phyloP scores from a whole-genome alignment of 2,113 vertebrate species.

The Sebastes fasciatus region DNA sequence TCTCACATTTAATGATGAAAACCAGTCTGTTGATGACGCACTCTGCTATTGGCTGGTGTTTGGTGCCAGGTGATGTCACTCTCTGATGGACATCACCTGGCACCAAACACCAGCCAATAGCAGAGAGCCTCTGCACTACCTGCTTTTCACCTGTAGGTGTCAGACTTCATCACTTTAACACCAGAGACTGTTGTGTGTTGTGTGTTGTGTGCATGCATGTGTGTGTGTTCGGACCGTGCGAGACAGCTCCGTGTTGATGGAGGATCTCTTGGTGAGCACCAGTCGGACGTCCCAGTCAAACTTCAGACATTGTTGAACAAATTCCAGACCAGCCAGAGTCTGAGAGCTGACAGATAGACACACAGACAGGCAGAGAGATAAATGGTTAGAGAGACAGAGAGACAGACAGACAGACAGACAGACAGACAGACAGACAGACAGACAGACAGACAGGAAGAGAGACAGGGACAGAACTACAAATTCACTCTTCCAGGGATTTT shows the following conservation, averaged over 20 bases:
- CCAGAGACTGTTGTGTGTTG: background rate
- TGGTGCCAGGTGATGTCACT: background rate
- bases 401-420: background rate
- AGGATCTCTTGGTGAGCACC: conserved; percentile 85
- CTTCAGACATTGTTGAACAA: conserved; percentile 94
- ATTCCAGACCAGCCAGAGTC: conserved; percentile 91
- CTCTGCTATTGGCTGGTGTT: too few relatives aligned
- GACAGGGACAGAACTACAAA: background rate
- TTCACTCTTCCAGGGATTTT: too few relatives aligned
- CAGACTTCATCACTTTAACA: too few relatives aligned
- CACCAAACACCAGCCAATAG: background rate
- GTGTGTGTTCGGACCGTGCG: conserved; percentile 84
- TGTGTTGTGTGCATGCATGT: conserved; percentile 16
- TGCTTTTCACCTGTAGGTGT: too few relatives aligned
- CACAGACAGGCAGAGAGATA: background rate
- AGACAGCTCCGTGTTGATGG: conserved; percentile 85
- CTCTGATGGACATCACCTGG: background rate
- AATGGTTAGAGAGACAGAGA: background rate
- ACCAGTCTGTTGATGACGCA: too few relatives aligned
- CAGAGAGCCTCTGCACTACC: background rate
- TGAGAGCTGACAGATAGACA: conserved; percentile 83
- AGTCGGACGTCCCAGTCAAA: conserved; percentile 92
- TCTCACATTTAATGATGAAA: too few relatives aligned
- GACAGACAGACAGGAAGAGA: background rate
- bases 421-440: background rate